Evolutionary conservation across 2,113 vertebrate genomes (phyloP).

Genomic region (Neolamprologus ventralis): DNA sequence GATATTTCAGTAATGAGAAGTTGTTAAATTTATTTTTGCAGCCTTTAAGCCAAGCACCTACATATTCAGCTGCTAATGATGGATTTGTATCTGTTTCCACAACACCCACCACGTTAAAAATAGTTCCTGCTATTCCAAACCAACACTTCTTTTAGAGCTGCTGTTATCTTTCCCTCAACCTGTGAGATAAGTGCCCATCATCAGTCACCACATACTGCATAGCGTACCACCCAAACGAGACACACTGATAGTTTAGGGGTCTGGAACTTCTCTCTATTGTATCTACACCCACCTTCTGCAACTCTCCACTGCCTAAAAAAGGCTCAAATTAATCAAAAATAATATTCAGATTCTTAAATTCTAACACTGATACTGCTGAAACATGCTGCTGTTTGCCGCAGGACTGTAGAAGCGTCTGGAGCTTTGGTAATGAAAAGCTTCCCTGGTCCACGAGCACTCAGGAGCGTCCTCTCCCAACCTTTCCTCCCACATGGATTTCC

Average conservation of each 20-base stretch:
- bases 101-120: slow-evolving; percentile 2
- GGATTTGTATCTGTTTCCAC: not conserved
- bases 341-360: not conserved
- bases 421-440: not conserved
- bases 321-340: not conserved
- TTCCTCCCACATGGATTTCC: not conserved
- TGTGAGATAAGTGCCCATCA: not conserved
- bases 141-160: not conserved
- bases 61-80: not conserved
- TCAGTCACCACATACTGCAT: not conserved
- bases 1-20: not conserved
- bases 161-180: not conserved
- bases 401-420: not conserved
- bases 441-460: not conserved
- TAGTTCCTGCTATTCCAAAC: not conserved
- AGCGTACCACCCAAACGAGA: not conserved
- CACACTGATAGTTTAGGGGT: not conserved
- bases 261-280: not conserved
- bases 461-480: not conserved
- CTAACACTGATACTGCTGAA: not conserved
- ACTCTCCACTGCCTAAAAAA: not conserved
- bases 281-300: not conserved
- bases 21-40: not conserved
- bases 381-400: not conserved
- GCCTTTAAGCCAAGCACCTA: not conserved